Base-by-base conservation (phyloP, 2,888 invertebrate species). In the Rhagophthalmus giganteus region DNA sequence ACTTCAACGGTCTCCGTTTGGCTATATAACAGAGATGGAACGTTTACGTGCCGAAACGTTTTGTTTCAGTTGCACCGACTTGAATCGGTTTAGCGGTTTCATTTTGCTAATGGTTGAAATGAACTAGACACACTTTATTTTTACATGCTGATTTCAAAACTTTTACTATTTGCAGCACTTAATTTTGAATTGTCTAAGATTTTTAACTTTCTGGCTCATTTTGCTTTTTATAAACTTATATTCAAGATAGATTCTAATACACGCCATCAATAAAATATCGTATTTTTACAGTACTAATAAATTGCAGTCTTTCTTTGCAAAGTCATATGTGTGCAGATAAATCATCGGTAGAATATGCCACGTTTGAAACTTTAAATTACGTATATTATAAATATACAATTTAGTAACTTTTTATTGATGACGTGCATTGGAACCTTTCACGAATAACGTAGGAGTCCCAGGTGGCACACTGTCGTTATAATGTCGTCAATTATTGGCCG, bases 81-180 rank as follows among this genome's bases (percentile, higher is more conserved):
- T 48, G 48, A 46, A 55, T 51, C 50, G 45, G 44, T 56, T 54
- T 56, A 53, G 56, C 53, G 57, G 57, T 62, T 61, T 60, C 58
- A 61, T 62, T 61, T 60, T 50, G 51, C 58, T 62, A 62, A 62
- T 62, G 62, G 60, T 49, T 44, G 25, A 47, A 47, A 56, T 55
- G 52, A 60, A 55, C 42, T 35, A 34, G n/a, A n/a, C n/a, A 12
- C 33, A 25, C 25, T 42, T 31, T 31, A 31, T 7, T 8, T 30
- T 20, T 41, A 30, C 16, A 12, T 41, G 12, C 10, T 24, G 11
- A 9, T 24, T 32, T 27, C 14, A 28, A 16, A 30, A 24, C 13
- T 31, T 13, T 20, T 20, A 20, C 20, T 3, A 20, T 20, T 7
- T 20, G 20, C 20, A 7, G 20, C 20, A 20, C 4, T 20, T 5